These are phyloP conservation scores for Cerceris rybyensis DNA, from an alignment of 2,888 invertebrate genomes.

Conservation along the genomic window DNA sequence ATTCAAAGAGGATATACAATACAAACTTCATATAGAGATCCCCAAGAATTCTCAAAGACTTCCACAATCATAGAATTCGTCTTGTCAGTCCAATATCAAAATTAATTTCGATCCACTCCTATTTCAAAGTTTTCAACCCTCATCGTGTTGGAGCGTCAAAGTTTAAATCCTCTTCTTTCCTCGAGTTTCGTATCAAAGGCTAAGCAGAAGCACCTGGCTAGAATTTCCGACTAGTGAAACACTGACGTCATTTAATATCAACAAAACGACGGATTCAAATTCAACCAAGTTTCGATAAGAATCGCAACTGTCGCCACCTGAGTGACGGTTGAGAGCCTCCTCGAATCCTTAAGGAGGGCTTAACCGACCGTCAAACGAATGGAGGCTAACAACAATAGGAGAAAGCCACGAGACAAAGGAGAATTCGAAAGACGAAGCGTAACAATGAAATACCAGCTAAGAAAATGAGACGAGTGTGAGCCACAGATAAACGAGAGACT, in stretches of 20 bases:
- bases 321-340: neutral
- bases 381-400: conserved; percentile 41
- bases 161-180: neutral
- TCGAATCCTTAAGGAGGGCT: conserved; percentile 10
- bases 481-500: conserved; percentile 39
- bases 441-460: conserved; percentile 40
- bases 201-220: neutral
- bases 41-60: too few species aligned
- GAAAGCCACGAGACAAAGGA: conserved; percentile 21
- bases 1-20: too few species aligned
- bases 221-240: neutral
- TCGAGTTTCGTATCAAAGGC: neutral
- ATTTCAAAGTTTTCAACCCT: neutral
- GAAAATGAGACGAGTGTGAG: conserved; percentile 28
- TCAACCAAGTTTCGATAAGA: neutral
- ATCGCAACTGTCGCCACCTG: neutral
- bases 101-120: too few species aligned
- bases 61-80: too few species aligned
- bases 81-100: too few species aligned
- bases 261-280: conserved; percentile 5
- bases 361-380: conserved; percentile 23
- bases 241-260: neutral
- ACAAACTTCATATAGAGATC: too few species aligned
- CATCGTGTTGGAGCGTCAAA: neutral
- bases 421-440: conserved; percentile 31